Base-by-base conservation (phyloP, 2,113 vertebrate species). In the Neolamprologus sp. region DNA sequence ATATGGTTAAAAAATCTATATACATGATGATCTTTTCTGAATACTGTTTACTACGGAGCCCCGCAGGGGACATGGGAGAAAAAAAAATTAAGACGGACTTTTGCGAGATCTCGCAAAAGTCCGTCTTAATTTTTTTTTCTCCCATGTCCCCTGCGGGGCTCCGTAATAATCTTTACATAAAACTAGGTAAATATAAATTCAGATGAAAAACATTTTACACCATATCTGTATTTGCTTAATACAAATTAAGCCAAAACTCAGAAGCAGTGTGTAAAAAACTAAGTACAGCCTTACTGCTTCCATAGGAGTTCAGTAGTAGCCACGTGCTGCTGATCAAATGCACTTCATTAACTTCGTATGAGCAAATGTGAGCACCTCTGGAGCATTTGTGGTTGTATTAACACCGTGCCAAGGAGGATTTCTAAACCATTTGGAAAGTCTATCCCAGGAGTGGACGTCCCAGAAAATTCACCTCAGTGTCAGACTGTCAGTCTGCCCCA, bases 321-420 rank as follows among this genome's bases (percentile, higher is more conserved):
- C 21, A 26, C 2, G 2, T 57, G 21, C 54, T 23, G 53, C 21
- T 13, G 19, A 23, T 55, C 54, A 19, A 55, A 23, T 51, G 47
- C 8, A 51, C 49, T 51, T 51, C 0, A n/a, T 51, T 51, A 51
- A 51, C 49, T 45, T 45, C 0, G 42, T 45, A 45, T 45, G 13
- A 26, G 54, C 21, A 57, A 14, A 26, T 57, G 23, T 57, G 4
- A 26, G 21, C 23, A 57, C 11, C 7, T 57, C 21, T 26, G 54
- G 54, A 55, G 0, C 54, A 54, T 7, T 54, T 11, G 2, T 0
- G 53, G 2, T 21, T 55, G n/a, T 0, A 26, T 57, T 57, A 57
- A 57, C 21, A 26, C 21, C 2, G 13, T 26, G 21, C 12, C 54
- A 14, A 14, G 23, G 54, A 26, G 54, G 54, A 57, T 54, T 54